Conservation (phyloP, 2,113 vertebrate genomes). For the Catharus minimus region DNA sequence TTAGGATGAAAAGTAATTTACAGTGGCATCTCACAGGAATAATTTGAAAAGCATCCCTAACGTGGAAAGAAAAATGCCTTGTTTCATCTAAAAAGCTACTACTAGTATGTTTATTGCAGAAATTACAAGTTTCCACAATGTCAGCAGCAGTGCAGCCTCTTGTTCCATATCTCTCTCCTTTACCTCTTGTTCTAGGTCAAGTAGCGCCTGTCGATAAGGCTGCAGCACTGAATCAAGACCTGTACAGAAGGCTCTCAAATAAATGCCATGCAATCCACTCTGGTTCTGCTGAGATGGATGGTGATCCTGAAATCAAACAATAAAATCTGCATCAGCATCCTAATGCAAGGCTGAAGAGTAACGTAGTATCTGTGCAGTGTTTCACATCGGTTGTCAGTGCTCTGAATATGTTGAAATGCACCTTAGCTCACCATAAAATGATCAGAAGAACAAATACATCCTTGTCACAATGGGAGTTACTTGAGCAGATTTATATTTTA, state of each 20-base stretch:
- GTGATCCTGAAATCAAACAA: slow-evolving; percentile 82
- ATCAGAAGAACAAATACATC: background rate
- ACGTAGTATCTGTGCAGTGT: background rate
- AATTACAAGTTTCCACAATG: background rate
- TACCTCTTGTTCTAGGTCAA: slow-evolving; percentile 97
- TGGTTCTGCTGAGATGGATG: slow-evolving; percentile 83
- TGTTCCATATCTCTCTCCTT: background rate
- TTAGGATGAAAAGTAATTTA: background rate
- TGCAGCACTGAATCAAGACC: slow-evolving; percentile 93
- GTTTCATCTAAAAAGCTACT: background rate
- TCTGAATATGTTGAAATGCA: background rate
- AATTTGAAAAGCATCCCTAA: background rate
- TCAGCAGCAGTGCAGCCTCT: background rate
- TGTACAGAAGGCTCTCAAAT: slow-evolving; percentile 94
- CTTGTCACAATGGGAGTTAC: background rate
- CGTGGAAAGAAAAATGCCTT: background rate
- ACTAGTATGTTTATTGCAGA: background rate
- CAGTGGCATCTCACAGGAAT: background rate
- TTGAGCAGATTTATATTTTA: background rate
- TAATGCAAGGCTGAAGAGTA: background rate
- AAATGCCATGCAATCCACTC: slow-evolving; percentile 90
- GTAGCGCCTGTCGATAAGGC: slow-evolving; percentile 92
- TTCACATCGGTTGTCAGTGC: background rate
- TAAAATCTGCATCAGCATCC: background rate
- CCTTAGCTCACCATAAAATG: background rate